Base-by-base conservation (phyloP, 1,140 invertebrate species). In the Lepidurus arcticus region DNA sequence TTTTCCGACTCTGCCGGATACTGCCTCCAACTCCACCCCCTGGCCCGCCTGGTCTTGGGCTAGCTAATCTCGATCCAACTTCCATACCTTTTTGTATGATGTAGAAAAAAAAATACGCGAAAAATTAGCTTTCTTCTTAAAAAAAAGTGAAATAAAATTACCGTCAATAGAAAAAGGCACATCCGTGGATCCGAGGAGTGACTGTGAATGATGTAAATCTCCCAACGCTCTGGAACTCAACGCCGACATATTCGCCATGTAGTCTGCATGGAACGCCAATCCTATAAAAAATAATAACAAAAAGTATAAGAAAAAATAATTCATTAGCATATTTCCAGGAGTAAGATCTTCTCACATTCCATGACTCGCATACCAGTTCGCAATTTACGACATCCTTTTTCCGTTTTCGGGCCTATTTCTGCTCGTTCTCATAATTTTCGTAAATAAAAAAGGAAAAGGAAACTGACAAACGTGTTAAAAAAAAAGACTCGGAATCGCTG, bases 141-240 rank as follows among this genome's bases (percentile, higher is more conserved):
- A 3, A 11, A 42, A 42, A 26, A 73, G 1, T 16, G 5, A 34
- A 34, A 34, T 34, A 42, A 73, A 85, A 86, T 89, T 87, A 93
- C 92, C 91, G 87, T 94, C 92, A 83, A 93, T 88, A 81, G 91
- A 92, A 82, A 92, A 91, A 43, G 91, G 91, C 82, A 93, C 90
- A 82, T 93, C 92, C 74, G 91, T 90, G 77, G 91, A 92, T 34
- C 91, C 90, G 75, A 93, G 86, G 8, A 91, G 91, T 76, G 91
- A 92, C 10, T 91, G 89, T 5, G 91, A 90, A 80, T 92, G 91
- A 42, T 93, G 87, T 44, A 86, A 82, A 80, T 87, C 85, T 47
- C 83, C 81, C 75, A 91, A 86, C 26, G 89, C 85, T 82, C 90
- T 87, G 73, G 90, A 89, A 73, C 84, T 82, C 78, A 86, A 79